Percentiles rank a stretch among this genome's conserved stretches.
These are phyloP conservation scores for Poeciliopsis infans DNA, from an alignment of 2,797 vertebrate species.

Conservation along the genomic window DNA sequence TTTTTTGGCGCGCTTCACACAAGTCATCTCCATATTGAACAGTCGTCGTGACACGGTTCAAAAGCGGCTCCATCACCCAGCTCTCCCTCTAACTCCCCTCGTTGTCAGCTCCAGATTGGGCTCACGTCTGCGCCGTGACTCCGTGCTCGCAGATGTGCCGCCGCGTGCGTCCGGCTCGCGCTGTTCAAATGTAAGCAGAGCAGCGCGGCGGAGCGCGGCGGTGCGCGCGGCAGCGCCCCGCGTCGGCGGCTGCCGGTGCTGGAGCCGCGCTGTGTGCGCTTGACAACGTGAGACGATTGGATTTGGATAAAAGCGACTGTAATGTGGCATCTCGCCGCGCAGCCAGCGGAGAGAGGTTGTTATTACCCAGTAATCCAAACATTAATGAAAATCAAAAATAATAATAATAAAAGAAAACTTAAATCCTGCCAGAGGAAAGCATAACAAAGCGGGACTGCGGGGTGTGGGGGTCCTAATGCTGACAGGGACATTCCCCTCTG, in stretches of 20 bases:
- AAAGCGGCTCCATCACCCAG: conserved; percentile 5
- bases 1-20: conserved; percentile 26
- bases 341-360: conserved; percentile 44
- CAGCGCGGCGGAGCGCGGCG: not conserved
- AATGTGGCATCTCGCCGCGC: conserved; percentile 29
- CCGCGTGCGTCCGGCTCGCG: not conserved
- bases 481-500: not conserved
- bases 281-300: conserved; percentile 23
- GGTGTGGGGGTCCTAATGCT: conserved; percentile 22
- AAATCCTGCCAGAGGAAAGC: conserved; percentile 52
- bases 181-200: conserved; percentile 9
- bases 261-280: conserved; percentile 18
- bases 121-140: conserved; percentile 21
- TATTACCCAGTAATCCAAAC: conserved; percentile 59
- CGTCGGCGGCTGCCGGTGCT: conserved; percentile 2
- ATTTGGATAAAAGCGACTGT: conserved; percentile 45
- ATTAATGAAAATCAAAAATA: conserved; percentile 29
- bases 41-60: conserved; percentile 28
- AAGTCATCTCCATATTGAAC: conserved; percentile 36
- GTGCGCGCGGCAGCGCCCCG: conserved; percentile 3
- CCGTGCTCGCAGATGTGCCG: conserved; percentile 25
- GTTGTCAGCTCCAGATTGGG: conserved; percentile 12
- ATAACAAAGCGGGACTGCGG: conserved; percentile 26
- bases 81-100: not conserved
- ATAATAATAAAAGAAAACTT: conserved; percentile 15